Base-by-base conservation (phyloP, 2,888 invertebrate genomes). In the Polydrusus tereticollis region DNA sequence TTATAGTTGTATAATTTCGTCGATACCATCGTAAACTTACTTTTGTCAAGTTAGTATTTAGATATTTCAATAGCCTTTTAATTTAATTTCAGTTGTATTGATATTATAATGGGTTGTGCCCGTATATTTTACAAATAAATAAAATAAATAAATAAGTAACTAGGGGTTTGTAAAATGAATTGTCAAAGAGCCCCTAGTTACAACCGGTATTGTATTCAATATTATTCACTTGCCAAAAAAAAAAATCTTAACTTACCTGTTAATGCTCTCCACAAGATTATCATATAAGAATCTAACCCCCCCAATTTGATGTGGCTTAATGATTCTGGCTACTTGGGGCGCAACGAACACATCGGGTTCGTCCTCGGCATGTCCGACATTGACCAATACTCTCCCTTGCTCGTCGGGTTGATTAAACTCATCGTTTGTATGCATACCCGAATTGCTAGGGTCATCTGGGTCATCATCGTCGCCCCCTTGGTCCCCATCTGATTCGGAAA, bases 181-280 rank as follows among this genome's bases (percentile, higher is more conserved):
- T n/a, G n/a, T n/a, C n/a, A n/a, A n/a, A n/a, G n/a, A n/a, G n/a
- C n/a, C n/a, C n/a, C n/a, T n/a, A n/a, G n/a, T n/a, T n/a, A n/a
- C n/a, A n/a, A n/a, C n/a, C n/a, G n/a, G n/a, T n/a, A n/a, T n/a
- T n/a, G n/a, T n/a, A n/a, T n/a, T n/a, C n/a, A n/a, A n/a, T n/a
- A n/a, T n/a, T n/a, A n/a, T n/a, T n/a, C n/a, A n/a, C n/a, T 7
- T 4, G 29, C 7, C 4, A 29, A 29, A 29, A 29, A 29, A 29
- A 29, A 29, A 5, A 29, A 29, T n/a, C n/a, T n/a, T n/a, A 2
- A 2, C 12, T 36, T 73, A 73, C 75, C 97, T 89, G 73, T 93
- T 93, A 50, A 94, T 90, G 18, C 97, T 97, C 86, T 99, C 99
- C 77, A 99, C 94, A 21, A 99, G 93, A 84, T 99, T 99, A 86